These are phyloP conservation scores for Rissa tridactyla DNA, from an alignment of 2,113 vertebrate species.

Conservation along the genomic window DNA sequence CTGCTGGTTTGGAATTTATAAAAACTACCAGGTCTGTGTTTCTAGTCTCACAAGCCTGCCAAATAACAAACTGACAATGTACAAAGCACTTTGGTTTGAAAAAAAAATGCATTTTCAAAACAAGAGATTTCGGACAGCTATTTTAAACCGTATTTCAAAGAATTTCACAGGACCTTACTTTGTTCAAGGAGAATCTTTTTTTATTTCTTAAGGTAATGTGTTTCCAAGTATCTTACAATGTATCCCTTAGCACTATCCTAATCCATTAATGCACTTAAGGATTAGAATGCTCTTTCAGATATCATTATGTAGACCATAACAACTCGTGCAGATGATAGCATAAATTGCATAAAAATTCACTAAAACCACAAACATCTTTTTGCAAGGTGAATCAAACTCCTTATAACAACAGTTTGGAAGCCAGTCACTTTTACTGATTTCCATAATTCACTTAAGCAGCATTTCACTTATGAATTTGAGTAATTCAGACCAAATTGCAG, in stretches of 20 bases:
- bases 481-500: background rate
- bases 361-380: background rate
- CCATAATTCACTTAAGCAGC: background rate
- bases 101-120: background rate
- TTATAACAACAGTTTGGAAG: background rate
- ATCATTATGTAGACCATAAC: background rate
- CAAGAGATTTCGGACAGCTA: background rate
- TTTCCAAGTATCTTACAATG: background rate
- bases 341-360: background rate
- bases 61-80: background rate
- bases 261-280: background rate
- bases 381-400: background rate
- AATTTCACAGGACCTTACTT: background rate
- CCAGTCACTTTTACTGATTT: background rate
- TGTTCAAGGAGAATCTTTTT: background rate
- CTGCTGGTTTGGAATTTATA: background rate
- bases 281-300: background rate
- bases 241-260: background rate
- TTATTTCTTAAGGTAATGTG: background rate
- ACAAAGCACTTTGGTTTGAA: background rate
- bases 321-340: background rate
- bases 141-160: background rate
- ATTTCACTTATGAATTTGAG: background rate
- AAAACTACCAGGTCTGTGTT: background rate
- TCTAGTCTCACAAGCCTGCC: background rate